Base-by-base conservation (phyloP, 1,140 invertebrate species). In the Notospermus geniculatus region DNA sequence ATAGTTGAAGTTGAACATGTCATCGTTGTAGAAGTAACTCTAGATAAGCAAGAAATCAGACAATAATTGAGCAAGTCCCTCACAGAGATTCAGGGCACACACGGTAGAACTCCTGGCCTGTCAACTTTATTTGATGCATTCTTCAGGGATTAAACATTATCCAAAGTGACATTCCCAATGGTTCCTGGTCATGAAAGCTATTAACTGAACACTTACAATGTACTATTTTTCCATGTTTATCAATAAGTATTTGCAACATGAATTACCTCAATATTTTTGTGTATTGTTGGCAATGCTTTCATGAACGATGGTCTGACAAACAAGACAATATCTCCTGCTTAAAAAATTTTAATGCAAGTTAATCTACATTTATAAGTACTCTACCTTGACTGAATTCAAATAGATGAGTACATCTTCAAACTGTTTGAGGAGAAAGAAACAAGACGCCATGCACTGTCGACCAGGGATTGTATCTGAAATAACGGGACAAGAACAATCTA, bases 1-100 rank as follows among this genome's bases (percentile, higher is more conserved):
- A 77, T 95, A 97, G 80, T 98, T 98, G 70, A 95, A 98, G 78
- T 98, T 98, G 76, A 98, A 99, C 0, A 88, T 89, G 72, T 99
- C 96, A 79, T 99, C 94, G 82, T 91, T 93, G 68, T 91, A 90
- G 72, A 95, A 97, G 71, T 92, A 98, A 63, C 92, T 85, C 82
- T 83, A 27, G 29, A 13, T 15, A 36, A 36, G 32, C 32, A 36
- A 36, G 32, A 7, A 7, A 15, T 36, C 5, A 36, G 32, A 36
- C 32, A 36, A 36, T 36, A 36, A 36, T 4, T 36, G 32, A 36
- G 32, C 4, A 89, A 72, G n/a, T n/a, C n/a, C n/a, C n/a, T n/a
- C n/a, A n/a, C n/a, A n/a, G n/a, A n/a, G n/a, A n/a, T n/a, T n/a
- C n/a, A n/a, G n/a, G n/a, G n/a, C n/a, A n/a, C n/a, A n/a, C n/a